These are phyloP conservation scores for Siderastrea radians DNA, from an alignment of 92 coral and sea anemone species.

Conservation along the genomic window DNA sequence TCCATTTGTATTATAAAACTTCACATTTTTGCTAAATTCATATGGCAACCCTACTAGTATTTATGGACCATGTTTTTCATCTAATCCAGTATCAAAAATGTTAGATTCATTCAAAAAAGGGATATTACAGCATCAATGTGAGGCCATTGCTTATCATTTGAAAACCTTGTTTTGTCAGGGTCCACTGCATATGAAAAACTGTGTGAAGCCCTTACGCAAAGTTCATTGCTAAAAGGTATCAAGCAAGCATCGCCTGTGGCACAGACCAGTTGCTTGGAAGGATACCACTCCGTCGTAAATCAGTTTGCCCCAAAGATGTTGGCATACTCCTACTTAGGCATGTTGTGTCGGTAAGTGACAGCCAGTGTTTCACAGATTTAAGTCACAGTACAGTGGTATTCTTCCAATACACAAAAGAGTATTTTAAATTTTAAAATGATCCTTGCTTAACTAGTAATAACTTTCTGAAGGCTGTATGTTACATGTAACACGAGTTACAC, in stretches of 20 bases:
- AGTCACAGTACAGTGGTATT: background rate
- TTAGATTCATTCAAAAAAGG: too few species aligned
- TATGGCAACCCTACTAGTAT: too few species aligned
- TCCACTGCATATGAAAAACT: conserved; percentile 74
- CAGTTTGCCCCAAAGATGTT: conserved; percentile 87
- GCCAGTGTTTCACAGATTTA: background rate
- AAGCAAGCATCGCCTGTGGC: conserved; percentile 73
- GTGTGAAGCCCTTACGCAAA: conserved; percentile 53
- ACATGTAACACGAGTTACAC: too few species aligned
- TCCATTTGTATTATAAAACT: too few species aligned
- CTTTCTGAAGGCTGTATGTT: too few species aligned
- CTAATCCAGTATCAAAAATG: too few species aligned
- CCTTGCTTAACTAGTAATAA: too few species aligned
- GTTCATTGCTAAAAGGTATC: conserved; percentile 63
- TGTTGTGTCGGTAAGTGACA: conserved; percentile 64
- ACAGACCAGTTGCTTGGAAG: conserved; percentile 82
- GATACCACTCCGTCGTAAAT: conserved; percentile 77
- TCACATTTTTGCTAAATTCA: too few species aligned
- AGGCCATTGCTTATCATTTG: background rate
- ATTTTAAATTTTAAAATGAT: too few species aligned
- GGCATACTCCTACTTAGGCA: conserved; percentile 72
- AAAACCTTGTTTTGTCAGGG: conserved; percentile 40
- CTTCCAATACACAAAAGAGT: too few species aligned
- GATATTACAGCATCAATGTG: background rate
- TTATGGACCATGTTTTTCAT: too few species aligned